A percentile compares a stretch with the other conserved stretches of the same genome.
Conservation (phyloP, 1,140 invertebrate genomes). For the Nautilus pompilius region DNA sequence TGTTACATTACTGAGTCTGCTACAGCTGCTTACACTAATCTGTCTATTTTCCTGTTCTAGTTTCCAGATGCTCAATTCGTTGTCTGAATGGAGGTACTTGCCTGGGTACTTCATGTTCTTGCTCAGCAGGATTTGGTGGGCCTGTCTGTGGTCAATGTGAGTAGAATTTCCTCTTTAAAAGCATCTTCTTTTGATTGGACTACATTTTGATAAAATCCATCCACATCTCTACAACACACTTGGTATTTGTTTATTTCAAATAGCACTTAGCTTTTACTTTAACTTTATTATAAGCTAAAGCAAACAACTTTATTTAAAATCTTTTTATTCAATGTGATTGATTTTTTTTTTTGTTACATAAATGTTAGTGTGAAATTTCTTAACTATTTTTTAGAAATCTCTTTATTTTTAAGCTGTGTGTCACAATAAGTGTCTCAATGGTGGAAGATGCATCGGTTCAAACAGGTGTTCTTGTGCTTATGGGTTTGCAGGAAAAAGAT, state of each 20-base stretch:
- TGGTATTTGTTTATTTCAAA: not conserved
- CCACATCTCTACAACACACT: not conserved
- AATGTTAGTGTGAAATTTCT: not conserved
- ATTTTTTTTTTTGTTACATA: not conserved
- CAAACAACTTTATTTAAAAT: not conserved
- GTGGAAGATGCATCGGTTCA: constrained; percentile 79
- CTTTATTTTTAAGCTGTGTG: constrained; percentile 67
- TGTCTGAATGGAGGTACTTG: constrained; percentile 78
- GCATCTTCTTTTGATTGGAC: no score
- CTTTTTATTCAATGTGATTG: not conserved
- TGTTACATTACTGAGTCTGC: not conserved
- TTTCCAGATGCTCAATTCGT: constrained; percentile 61
- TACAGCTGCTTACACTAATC: not conserved
- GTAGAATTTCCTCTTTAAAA: no score
- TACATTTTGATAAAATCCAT: no score
- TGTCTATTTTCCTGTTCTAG: not conserved
- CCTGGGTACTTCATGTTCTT: constrained; percentile 67
- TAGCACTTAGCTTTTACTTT: constrained; percentile 1
- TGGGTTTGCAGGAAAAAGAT: constrained; percentile 76
- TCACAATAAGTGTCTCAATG: constrained; percentile 75
- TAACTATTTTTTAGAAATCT: not conserved
- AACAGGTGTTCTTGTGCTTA: constrained; percentile 83
- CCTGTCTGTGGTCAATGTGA: constrained; percentile 78
- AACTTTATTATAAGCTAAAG: not conserved
- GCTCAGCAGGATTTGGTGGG: constrained; percentile 70